phyloP scores from a whole-genome alignment of 1,140 invertebrate genomes.

The Drosophila teissieri region DNA sequence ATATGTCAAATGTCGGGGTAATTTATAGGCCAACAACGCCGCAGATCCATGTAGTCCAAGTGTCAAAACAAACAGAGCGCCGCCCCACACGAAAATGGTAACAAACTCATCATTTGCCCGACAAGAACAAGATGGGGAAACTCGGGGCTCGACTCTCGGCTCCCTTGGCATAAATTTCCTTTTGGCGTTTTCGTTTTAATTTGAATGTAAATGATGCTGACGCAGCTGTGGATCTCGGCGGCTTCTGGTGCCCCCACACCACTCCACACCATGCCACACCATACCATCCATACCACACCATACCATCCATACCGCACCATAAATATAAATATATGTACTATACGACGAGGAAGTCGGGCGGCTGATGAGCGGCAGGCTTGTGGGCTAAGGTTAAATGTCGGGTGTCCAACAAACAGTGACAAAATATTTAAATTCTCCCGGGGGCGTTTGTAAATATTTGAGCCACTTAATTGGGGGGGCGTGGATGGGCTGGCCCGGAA shows the following conservation, averaged over 20 bases:
- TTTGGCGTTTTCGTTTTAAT: slow-evolving; percentile 74
- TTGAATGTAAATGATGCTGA: slow-evolving; percentile 82
- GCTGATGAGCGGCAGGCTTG: slow-evolving; percentile 42
- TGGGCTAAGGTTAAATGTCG: slow-evolving; percentile 75
- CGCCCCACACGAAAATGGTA: slow-evolving; percentile 44
- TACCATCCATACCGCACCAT: neutral
- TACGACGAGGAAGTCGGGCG: slow-evolving; percentile 13
- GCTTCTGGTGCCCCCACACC: slow-evolving; percentile 1
- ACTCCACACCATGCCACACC: neutral
- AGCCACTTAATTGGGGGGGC: slow-evolving; percentile 74
- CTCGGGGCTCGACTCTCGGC: slow-evolving; percentile 3
- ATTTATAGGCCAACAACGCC: slow-evolving; percentile 72
- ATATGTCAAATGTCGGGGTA: slow-evolving; percentile 68
- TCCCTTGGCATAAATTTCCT: slow-evolving; percentile 78
- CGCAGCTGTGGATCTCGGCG: slow-evolving; percentile 49
- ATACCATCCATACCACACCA: too few relatives aligned
- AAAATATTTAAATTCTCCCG: slow-evolving; percentile 76
- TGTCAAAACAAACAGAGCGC: slow-evolving; percentile 74
- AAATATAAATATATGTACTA: neutral
- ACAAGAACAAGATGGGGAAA: slow-evolving; percentile 5
- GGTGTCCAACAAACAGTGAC: slow-evolving; percentile 74
- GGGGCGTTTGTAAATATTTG: slow-evolving; percentile 80
- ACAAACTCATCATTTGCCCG: slow-evolving; percentile 57
- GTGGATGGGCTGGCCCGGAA: slow-evolving; percentile 38
- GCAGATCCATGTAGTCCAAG: slow-evolving; percentile 70